Conservation (phyloP, 2,888 invertebrate species). For the Tanypteryx hageni region DNA sequence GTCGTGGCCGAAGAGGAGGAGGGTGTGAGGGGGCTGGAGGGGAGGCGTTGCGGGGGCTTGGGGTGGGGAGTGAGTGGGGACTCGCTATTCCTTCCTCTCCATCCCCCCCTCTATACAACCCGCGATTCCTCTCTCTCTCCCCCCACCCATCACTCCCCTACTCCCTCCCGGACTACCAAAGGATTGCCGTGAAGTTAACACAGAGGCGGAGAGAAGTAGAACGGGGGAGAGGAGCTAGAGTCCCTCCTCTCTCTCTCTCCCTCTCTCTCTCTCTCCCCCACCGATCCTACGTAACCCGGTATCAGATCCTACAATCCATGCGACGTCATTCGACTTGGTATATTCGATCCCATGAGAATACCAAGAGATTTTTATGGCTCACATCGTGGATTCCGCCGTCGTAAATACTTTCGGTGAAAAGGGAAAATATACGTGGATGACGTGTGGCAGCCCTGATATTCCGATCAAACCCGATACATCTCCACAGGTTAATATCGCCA, state of each 20-base stretch:
- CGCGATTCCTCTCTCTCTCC: neutral
- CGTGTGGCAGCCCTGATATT: no score
- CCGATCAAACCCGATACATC: no score
- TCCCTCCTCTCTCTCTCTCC: neutral
- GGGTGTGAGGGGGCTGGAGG: neutral
- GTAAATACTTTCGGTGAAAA: no score
- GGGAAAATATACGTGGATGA: no score
- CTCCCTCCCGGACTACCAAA: neutral
- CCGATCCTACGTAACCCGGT: neutral
- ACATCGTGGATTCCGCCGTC: no score
- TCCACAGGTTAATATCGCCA: no score
- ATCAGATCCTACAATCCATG: neutral
- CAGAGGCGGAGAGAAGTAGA: neutral
- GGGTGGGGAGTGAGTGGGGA: conserved; percentile 13
- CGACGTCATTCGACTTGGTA: neutral
- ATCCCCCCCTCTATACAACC: neutral
- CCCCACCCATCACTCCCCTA: neutral
- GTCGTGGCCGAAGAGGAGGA: neutral
- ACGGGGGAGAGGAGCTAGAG: neutral
- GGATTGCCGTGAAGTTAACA: no score
- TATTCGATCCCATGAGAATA: no score
- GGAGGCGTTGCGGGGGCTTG: neutral
- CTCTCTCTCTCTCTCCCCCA: neutral
- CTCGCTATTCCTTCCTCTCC: neutral
- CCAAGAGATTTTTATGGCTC: no score